Conservation (phyloP, 2,888 invertebrate genomes). For the Gastrophysa polygoni region DNA sequence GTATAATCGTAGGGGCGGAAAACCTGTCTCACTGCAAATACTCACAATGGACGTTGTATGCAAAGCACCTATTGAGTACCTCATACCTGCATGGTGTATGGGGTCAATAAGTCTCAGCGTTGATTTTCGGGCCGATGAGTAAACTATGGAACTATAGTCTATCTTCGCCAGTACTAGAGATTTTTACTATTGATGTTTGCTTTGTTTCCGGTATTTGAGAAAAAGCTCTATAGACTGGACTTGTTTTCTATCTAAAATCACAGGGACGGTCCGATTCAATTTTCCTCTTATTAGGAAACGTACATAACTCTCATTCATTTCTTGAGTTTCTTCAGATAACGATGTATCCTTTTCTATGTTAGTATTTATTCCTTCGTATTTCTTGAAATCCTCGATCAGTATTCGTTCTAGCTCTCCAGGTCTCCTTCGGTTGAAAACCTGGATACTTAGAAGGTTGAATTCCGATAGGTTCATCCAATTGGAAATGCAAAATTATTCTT, state of each 20-base stretch:
- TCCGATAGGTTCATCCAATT: conserved; percentile 13
- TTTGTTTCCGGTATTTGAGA: conserved; percentile 1
- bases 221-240: conserved; percentile 4
- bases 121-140: too few species aligned
- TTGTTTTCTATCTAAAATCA: conserved; percentile 11
- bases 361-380: conserved; percentile 6
- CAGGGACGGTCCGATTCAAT: conserved; percentile 10
- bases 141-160: too few species aligned
- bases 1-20: too few species aligned
- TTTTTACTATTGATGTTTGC: conserved; percentile 14
- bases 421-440: conserved; percentile 21
- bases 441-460: conserved; percentile 18
- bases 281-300: conserved; percentile 14
- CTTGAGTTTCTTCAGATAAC: conserved; percentile 10
- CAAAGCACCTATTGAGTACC: too few species aligned
- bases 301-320: conserved; percentile 9
- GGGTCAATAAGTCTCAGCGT: too few species aligned
- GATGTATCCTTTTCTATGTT: background rate
- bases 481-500: background rate
- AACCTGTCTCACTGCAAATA: too few species aligned
- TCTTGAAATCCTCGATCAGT: conserved; percentile 19
- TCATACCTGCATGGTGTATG: too few species aligned
- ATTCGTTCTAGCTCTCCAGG: conserved; percentile 19
- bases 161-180: background rate
- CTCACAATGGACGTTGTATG: too few species aligned